Evolutionary conservation across 1,140 invertebrate genomes (phyloP).

Genomic region (Brachionus calyciflorus): DNA sequence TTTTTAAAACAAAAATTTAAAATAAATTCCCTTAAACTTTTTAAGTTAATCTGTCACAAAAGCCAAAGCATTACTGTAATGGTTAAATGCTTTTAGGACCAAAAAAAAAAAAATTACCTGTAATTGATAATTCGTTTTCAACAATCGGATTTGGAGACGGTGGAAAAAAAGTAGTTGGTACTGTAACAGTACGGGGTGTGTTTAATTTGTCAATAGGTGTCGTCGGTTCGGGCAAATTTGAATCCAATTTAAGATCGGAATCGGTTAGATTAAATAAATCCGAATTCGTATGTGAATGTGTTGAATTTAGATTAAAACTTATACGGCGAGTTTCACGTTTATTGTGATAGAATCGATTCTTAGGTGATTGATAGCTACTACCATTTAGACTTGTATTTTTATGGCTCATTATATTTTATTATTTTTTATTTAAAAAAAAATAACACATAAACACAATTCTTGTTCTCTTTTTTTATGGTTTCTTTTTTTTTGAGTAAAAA

Average conservation of each 20-base stretch:
- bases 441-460: too few species aligned
- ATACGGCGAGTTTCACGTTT: background rate
- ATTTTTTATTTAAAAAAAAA: too few species aligned
- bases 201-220: constrained; percentile 43
- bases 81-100: too few species aligned
- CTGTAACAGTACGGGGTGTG: constrained; percentile 33
- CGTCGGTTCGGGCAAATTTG: constrained; percentile 14
- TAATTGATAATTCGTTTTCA: constrained; percentile 11
- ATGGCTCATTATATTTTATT: background rate
- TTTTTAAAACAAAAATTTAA: too few species aligned
- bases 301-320: background rate
- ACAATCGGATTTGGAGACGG: constrained; percentile 35
- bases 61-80: too few species aligned
- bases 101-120: background rate
- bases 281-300: background rate
- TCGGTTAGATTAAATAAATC: background rate
- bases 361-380: background rate
- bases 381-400: constrained; percentile 30
- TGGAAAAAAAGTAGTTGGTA: constrained; percentile 40
- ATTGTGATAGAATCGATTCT: background rate
- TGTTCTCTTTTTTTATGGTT: too few species aligned
- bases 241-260: background rate
- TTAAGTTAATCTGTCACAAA: too few species aligned
- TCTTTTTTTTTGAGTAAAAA: too few species aligned
- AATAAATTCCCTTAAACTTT: too few species aligned